Percentiles rank a stretch among this genome's conserved stretches.
These are phyloP conservation scores for Rhabdophis nuchalis DNA, from an alignment of 2,797 vertebrate genomes.

Conservation along the genomic window DNA sequence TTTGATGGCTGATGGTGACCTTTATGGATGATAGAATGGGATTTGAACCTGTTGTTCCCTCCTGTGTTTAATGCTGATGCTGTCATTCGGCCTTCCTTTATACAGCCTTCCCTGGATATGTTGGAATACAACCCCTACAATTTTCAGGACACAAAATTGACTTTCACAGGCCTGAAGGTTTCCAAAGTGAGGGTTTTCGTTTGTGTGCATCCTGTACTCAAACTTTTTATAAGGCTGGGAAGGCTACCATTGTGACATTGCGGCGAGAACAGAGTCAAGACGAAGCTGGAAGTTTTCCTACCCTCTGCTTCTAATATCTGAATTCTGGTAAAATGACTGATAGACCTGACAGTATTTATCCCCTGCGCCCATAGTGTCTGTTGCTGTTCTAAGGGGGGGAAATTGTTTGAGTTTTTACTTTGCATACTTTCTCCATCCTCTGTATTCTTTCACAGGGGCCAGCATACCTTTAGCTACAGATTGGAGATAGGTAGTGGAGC, in stretches of 20 bases:
- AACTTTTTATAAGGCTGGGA: not conserved
- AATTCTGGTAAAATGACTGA: not conserved
- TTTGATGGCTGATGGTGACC: not conserved
- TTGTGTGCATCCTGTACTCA: not conserved
- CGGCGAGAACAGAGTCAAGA: not conserved
- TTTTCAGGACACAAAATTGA: not conserved
- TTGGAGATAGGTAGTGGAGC: not conserved
- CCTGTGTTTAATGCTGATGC: not conserved
- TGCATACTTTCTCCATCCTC: not conserved
- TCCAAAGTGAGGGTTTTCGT: not conserved
- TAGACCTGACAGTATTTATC: not conserved
- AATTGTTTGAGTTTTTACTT: not conserved
- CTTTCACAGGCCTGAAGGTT: not conserved
- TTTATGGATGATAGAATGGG: not conserved
- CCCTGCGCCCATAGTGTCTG: not conserved
- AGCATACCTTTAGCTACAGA: not conserved
- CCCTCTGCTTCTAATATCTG: not conserved
- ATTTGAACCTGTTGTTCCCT: not conserved
- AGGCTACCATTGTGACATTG: not conserved
- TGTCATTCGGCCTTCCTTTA: not conserved
- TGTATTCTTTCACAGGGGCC: not conserved
- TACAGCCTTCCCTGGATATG: not conserved
- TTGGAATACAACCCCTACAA: not conserved
- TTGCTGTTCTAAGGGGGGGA: not conserved
- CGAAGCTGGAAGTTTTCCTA: not conserved